phyloP scores from a whole-genome alignment of 2,797 vertebrate species.

The Typhlichthys subterraneus region DNA sequence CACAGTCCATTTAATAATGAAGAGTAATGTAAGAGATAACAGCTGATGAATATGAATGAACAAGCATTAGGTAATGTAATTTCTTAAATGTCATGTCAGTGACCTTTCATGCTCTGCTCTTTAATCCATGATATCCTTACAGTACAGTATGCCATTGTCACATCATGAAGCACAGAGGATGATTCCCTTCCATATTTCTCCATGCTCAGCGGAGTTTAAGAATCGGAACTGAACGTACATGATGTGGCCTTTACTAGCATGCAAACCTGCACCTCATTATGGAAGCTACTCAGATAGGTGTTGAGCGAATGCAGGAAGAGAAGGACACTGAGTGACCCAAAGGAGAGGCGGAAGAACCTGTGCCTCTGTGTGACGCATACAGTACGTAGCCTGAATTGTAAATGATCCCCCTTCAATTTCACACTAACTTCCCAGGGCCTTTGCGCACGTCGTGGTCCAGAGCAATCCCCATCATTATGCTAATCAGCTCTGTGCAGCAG shows the following conservation, averaged over 20 bases:
- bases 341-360: conserved; percentile 45
- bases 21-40: conserved; percentile 10
- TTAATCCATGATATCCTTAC: conserved; percentile 21
- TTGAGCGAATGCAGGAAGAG: no score
- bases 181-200: conserved; percentile 38
- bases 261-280: not conserved
- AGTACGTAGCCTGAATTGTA: conserved; percentile 55
- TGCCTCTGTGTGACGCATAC: conserved; percentile 40
- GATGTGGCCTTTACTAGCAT: not conserved
- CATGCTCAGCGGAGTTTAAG: conserved; percentile 11
- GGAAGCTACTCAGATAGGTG: not conserved
- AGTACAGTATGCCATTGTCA: conserved; percentile 5
- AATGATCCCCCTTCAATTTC: conserved; percentile 73
- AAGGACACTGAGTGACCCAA: conserved; percentile 17
- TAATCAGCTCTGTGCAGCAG: conserved; percentile 58
- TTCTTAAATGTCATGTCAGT: conserved; percentile 19
- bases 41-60: conserved; percentile 28
- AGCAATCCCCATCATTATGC: conserved; percentile 73
- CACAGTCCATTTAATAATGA: conserved; percentile 20
- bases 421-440: conserved; percentile 68
- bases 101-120: conserved; percentile 15
- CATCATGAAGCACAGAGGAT: conserved; percentile 29
- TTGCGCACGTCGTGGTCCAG: conserved; percentile 71
- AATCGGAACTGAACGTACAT: not conserved
- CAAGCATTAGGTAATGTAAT: conserved; percentile 18